These are phyloP conservation scores for Drosophila subpulchrella DNA, from an alignment of 1,140 invertebrate species.

Conservation along the genomic window DNA sequence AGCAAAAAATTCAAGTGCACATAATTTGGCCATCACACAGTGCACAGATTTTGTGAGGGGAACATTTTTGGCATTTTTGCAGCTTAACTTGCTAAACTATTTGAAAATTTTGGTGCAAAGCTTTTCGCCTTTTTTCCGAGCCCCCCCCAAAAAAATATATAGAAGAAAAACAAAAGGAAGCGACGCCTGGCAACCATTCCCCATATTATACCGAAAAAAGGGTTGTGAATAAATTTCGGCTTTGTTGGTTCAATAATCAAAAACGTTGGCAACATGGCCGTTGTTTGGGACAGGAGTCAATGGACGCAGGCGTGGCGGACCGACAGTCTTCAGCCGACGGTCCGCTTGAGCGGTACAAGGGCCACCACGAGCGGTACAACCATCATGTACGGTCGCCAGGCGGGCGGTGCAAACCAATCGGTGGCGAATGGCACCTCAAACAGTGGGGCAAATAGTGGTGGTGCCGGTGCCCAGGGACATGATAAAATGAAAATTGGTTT, in stretches of 20 bases:
- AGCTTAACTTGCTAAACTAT: constrained; percentile 78
- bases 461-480: constrained; percentile 35
- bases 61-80: constrained; percentile 72
- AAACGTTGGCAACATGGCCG: constrained; percentile 44
- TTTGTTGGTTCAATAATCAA: constrained; percentile 75
- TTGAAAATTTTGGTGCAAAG: constrained; percentile 63
- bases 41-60: constrained; percentile 57
- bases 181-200: constrained; percentile 45
- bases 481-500: constrained; percentile 89
- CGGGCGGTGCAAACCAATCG: constrained; percentile 25
- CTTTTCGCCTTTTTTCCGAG: too few relatives aligned
- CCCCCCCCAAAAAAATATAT: not conserved
- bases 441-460: constrained; percentile 8
- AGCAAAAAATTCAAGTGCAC: constrained; percentile 62
- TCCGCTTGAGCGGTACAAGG: constrained; percentile 37
- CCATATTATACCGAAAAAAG: constrained; percentile 8
- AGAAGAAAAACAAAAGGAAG: constrained; percentile 7
- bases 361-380: constrained; percentile 1
- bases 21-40: constrained; percentile 68
- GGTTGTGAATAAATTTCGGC: constrained; percentile 37
- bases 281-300: constrained; percentile 27
- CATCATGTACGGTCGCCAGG: constrained; percentile 67
- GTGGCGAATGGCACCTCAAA: constrained; percentile 7
- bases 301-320: constrained; percentile 54
- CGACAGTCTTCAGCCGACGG: constrained; percentile 53